Base-by-base conservation (phyloP, 2,113 vertebrate species). In the Apistogramma diplotaenia region DNA sequence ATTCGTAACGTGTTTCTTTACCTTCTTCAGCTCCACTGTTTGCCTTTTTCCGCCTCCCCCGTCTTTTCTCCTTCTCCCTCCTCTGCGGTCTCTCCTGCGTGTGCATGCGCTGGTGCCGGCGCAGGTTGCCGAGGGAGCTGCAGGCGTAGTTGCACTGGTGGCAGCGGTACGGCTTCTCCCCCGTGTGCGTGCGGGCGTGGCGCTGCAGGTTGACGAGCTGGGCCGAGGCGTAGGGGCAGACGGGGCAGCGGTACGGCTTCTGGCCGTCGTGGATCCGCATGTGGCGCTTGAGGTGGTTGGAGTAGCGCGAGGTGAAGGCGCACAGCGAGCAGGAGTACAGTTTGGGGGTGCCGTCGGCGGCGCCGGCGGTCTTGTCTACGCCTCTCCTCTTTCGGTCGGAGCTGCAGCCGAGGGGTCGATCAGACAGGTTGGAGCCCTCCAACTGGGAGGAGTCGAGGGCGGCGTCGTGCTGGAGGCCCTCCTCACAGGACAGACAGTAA, bases 221-320 rank as follows among this genome's bases (percentile, higher is more conserved):
- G 33, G 97, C 96, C 0, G 97, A 99, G 85, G 97, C 97, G 27
- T 99, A 99, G 58, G 96, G 94, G 81, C 97, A 99, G 86, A 96
- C 96, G 1, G 96, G 96, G 93, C 98, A 99, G 60, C 95, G 94
- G n/a, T 97, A 98, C 0, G 97, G 97, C 94, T 99, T 99, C 92
- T 99, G 97, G 16, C 97, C 97, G 1, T 97, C 97, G 95, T 99
- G 98, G 6, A 96, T 98, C 93, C 97, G 96, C 97, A 98, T 98
- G 95, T 99, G 98, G 78, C 98, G 96, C 86, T 98, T 99, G 74
- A 99, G 96, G 83, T 99, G 98, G 95, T 97, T 98, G 90, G 97
- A 97, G 94, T 99, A 99, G 85, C 97, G 96, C 2, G 98, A 97
- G 73, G 96, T 94, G 90, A 99, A 99, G 91, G 95, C 83, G 91